Conservation (phyloP, 2,113 vertebrate species). For the Nannobrachium achirus region DNA sequence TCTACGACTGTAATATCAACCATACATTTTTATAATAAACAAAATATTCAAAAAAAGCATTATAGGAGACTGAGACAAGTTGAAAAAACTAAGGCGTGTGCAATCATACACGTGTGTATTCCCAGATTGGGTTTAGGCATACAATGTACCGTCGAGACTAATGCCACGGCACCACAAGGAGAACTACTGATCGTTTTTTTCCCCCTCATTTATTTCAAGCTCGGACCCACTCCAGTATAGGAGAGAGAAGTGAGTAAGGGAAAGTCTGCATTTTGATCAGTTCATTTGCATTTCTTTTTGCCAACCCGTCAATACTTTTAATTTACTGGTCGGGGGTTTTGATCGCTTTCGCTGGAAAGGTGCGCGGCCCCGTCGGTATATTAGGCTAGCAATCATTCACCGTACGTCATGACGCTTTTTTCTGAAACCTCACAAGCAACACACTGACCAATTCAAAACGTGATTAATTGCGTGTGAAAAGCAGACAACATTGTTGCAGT, state of each 20-base stretch:
- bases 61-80: too few species aligned
- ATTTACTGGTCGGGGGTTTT: slow-evolving; percentile 63
- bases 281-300: slow-evolving; percentile 63
- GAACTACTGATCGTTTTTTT: too few species aligned
- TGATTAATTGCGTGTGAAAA: slow-evolving; percentile 51
- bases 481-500: slow-evolving; percentile 42
- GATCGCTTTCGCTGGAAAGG: slow-evolving; percentile 57
- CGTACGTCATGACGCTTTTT: slow-evolving; percentile 54
- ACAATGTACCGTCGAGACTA: too few species aligned
- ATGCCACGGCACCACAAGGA: too few species aligned
- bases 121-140: too few species aligned
- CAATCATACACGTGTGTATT: too few species aligned
- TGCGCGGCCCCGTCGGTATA: slow-evolving; percentile 22
- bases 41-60: too few species aligned
- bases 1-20: too few species aligned
- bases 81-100: too few species aligned
- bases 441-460: slow-evolving; percentile 62
- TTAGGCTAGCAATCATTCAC: slow-evolving; percentile 50
- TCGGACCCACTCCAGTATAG: slow-evolving; percentile 23
- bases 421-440: slow-evolving; percentile 65
- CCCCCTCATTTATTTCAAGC: slow-evolving; percentile 23
- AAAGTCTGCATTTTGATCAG: slow-evolving; percentile 65
- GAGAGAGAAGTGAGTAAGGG: slow-evolving; percentile 7
- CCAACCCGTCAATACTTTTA: slow-evolving; percentile 52
- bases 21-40: too few species aligned